These are phyloP conservation scores for Drosophila hydei DNA, from an alignment of 1,140 invertebrate genomes.

Conservation along the genomic window DNA sequence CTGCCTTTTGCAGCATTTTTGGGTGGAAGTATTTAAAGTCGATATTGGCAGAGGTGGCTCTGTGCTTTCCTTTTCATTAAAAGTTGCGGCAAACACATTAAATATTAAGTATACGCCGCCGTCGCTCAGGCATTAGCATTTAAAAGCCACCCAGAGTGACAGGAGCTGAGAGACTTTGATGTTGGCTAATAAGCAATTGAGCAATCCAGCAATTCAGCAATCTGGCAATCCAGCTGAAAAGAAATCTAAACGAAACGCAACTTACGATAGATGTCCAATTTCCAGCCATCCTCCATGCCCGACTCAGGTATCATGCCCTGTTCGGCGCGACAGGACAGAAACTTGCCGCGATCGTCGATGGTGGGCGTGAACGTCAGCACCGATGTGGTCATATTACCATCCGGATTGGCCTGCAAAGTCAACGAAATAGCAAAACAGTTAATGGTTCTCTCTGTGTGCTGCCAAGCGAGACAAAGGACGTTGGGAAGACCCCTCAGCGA, in stretches of 20 bases:
- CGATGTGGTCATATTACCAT: conserved; percentile 93
- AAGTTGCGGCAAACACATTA: conserved; percentile 59
- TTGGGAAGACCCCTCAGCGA: conserved; percentile 11
- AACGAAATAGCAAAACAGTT: conserved; percentile 49
- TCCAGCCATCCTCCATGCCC: conserved; percentile 91
- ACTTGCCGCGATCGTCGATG: conserved; percentile 93
- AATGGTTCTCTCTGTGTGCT: conserved; percentile 35
- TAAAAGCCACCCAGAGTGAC: conserved; percentile 6
- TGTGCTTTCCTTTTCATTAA: conserved; percentile 75
- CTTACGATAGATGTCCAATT: conserved; percentile 94
- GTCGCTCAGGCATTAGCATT: conserved; percentile 25
- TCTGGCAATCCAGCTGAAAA: neutral
- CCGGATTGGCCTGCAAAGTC: conserved; percentile 87
- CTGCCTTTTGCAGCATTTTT: conserved; percentile 49
- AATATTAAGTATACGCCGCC: conserved; percentile 67
- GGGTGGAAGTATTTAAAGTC: conserved; percentile 57
- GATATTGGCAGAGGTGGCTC: conserved; percentile 24
- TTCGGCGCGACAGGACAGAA: conserved; percentile 91
- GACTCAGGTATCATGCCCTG: conserved; percentile 90
- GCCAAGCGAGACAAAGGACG: conserved; percentile 54
- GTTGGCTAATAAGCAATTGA: conserved; percentile 35
- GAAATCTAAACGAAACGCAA: conserved; percentile 79
- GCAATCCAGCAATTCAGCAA: neutral
- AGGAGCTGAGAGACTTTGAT: conserved; percentile 28
- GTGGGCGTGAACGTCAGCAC: conserved; percentile 91